Evolutionary conservation across 2,888 invertebrate species (phyloP).

Genomic region (Amblyteles armatorius): DNA sequence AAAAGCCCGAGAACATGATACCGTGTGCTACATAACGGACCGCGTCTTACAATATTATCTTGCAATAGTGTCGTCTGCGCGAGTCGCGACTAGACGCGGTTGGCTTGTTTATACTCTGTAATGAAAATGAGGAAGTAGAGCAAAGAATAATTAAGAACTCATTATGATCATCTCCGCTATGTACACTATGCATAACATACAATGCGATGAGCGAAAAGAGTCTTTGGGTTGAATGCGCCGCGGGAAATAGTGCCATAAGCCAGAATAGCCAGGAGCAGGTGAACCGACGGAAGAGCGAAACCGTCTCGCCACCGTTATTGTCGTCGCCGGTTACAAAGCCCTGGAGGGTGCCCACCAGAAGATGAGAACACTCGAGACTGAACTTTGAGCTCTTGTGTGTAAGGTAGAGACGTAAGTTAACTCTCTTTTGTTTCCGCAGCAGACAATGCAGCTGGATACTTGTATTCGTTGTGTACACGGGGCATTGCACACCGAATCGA

Average conservation of each 20-base stretch:
- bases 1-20: slow-evolving; percentile 42
- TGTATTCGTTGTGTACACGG: slow-evolving; percentile 22
- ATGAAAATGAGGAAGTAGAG: not conserved
- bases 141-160: slow-evolving; percentile 14
- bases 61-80: slow-evolving; percentile 55
- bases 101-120: slow-evolving; percentile 3
- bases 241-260: slow-evolving; percentile 16
- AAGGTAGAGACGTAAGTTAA: slow-evolving; percentile 75
- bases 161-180: not conserved
- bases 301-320: slow-evolving; percentile 65
- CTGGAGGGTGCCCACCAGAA: slow-evolving; percentile 41
- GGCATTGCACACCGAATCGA: not conserved
- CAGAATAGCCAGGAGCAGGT: slow-evolving; percentile 49
- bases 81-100: slow-evolving; percentile 16
- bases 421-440: slow-evolving; percentile 79
- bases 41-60: slow-evolving; percentile 48
- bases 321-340: slow-evolving; percentile 18
- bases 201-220: slow-evolving; percentile 1
- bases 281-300: slow-evolving; percentile 39
- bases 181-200: not conserved
- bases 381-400: slow-evolving; percentile 81
- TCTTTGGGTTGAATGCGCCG: slow-evolving; percentile 31
- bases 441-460: slow-evolving; percentile 76
- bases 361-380: slow-evolving; percentile 78
- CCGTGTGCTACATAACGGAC: slow-evolving; percentile 1